phyloP scores from a whole-genome alignment of 1,140 invertebrate genomes.

The Pseudomyrmex gracilis region DNA sequence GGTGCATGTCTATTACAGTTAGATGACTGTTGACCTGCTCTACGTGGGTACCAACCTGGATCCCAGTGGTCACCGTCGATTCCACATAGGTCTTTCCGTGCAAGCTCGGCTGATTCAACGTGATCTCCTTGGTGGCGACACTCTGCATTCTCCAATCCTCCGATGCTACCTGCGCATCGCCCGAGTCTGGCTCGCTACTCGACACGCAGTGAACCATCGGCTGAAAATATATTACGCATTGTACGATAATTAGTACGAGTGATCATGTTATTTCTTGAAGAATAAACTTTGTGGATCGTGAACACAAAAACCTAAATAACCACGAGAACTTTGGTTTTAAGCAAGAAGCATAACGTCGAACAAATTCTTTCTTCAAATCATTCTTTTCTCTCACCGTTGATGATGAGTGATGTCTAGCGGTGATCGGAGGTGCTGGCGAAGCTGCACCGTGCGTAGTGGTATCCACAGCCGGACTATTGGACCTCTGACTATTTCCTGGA shows the following conservation, averaged over 20 bases:
- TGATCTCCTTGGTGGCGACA: conserved; percentile 81
- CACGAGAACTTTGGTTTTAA: too few species aligned
- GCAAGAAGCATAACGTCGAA: neutral
- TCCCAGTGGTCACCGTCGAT: conserved; percentile 84
- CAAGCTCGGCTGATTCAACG: conserved; percentile 75
- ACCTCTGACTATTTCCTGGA: conserved; percentile 87
- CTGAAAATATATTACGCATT: conserved; percentile 83
- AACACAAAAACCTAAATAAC: neutral
- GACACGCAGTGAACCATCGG: conserved; percentile 94
- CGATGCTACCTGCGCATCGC: conserved; percentile 84
- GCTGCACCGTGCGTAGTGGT: conserved; percentile 85
- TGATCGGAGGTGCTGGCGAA: conserved; percentile 85
- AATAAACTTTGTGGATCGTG: neutral
- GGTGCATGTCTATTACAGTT: conserved; percentile 84
- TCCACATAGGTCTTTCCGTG: conserved; percentile 85
- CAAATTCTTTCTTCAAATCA: conserved; percentile 7
- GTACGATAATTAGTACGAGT: conserved; percentile 6
- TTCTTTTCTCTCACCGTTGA: conserved; percentile 83
- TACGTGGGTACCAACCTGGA: conserved; percentile 85
- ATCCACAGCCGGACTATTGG: conserved; percentile 85
- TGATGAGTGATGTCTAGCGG: conserved; percentile 84
- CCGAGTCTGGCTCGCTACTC: conserved; percentile 92
- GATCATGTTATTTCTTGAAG: neutral
- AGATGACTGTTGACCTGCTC: conserved; percentile 82
- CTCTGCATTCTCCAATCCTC: conserved; percentile 83